Evolutionary conservation across 2,888 invertebrate genomes (phyloP).

Genomic region (Noctuana brunneofusca): DNA sequence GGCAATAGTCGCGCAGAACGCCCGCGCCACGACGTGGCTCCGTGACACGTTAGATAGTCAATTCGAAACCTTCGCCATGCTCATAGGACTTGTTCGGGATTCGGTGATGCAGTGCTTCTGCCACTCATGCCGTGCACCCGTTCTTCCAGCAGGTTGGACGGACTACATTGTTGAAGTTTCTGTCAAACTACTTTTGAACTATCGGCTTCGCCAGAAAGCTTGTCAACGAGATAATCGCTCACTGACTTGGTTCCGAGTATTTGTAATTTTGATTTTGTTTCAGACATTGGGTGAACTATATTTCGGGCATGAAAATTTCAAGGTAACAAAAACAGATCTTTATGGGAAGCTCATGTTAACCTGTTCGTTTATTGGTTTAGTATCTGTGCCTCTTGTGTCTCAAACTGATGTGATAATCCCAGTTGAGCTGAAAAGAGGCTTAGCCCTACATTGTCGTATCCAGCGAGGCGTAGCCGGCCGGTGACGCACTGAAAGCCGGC

Average conservation of each 20-base stretch:
- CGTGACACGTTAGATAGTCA: conserved; percentile 77
- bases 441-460: conserved; percentile 7
- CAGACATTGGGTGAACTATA: conserved; percentile 18
- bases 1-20: conserved; percentile 85
- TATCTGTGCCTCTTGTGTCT: conserved; percentile 4
- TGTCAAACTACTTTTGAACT: conserved; percentile 43
- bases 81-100: conserved; percentile 95
- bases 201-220: conserved; percentile 58
- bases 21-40: conserved; percentile 80
- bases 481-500: conserved; percentile 42
- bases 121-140: conserved; percentile 94
- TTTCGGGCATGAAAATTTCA: not conserved
- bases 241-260: conserved; percentile 41
- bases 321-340: conserved; percentile 8
- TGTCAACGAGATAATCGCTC: conserved; percentile 60
- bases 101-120: conserved; percentile 97
- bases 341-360: too few species aligned
- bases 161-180: conserved; percentile 41
- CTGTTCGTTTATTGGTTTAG: not conserved
- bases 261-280: conserved; percentile 33
- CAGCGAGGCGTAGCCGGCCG: conserved; percentile 39
- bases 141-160: conserved; percentile 88
- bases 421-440: conserved; percentile 19
- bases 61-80: conserved; percentile 84
- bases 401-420: conserved; percentile 1